Evolutionary conservation across 2,888 invertebrate genomes (phyloP), one percentile per base, ranked within the genome.

Genomic region (Sinodicranocentrus sp.): DNA sequence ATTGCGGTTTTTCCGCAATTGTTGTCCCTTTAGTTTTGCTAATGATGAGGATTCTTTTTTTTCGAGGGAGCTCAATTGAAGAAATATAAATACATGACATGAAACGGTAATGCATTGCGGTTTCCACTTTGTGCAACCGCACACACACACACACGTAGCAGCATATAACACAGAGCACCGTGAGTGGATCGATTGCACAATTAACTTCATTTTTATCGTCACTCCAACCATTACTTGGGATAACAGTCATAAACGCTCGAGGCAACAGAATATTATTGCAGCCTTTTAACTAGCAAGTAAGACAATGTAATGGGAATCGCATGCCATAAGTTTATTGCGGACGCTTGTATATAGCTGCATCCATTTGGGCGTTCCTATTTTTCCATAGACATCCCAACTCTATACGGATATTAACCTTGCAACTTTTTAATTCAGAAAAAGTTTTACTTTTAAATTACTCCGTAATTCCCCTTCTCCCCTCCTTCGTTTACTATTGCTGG

Each of bases 151-250:
- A n/a, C n/a, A n/a, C n/a, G n/a, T n/a, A n/a, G n/a, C n/a, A n/a
- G n/a, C n/a, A n/a, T n/a, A 48, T 48, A n/a, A 48, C 33, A 33
- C n/a, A n/a, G n/a, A n/a, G n/a, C n/a, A n/a, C n/a, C n/a, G n/a
- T n/a, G n/a, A n/a, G 39, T 5, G 39, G 61, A 78, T 84, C 78
- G 78, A 84, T 84, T 67, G 84, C 21, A 73, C 84, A 84, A 84
- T 84, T 84, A 84, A 78, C 73, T 84, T 77, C 54, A 68, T 78
- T 78, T 25, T 21, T 48, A 10, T 48, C 13, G 15, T n/a, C 48
- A 48, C 48, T n/a, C 13, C 48, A 48, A 33, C 3, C 10, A 3
- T 10, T 33, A 33, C 33, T 33, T 10, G n/a, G n/a, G n/a, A n/a
- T n/a, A n/a, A n/a, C n/a, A n/a, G n/a, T n/a, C n/a, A n/a, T n/a